These are phyloP conservation scores for Echeneis naucrates DNA, from an alignment of 2,797 vertebrate species.

Conservation along the genomic window DNA sequence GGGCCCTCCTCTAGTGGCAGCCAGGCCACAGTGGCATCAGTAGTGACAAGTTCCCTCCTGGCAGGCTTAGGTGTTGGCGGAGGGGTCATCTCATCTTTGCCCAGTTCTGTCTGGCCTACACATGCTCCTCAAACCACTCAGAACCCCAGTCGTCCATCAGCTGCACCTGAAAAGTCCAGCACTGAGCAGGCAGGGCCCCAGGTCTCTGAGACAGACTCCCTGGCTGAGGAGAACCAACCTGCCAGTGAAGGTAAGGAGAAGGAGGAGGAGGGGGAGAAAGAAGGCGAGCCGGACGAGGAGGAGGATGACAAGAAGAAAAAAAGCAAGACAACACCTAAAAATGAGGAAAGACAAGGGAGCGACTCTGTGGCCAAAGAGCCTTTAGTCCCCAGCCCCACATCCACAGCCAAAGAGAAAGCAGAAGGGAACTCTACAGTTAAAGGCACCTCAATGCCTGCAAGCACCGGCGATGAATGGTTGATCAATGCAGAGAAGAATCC, in stretches of 20 bases:
- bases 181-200: conserved; percentile 83
- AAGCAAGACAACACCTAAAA: conserved; percentile 79
- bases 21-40: conserved; percentile 95
- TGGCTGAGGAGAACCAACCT: conserved; percentile 78
- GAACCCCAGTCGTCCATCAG: conserved; percentile 80
- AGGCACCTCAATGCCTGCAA: conserved; percentile 45
- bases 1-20: conserved; percentile 96
- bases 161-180: conserved; percentile 79
- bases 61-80: conserved; percentile 95
- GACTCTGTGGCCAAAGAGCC: conserved; percentile 73
- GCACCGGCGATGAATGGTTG: conserved; percentile 49
- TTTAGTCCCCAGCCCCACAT: conserved; percentile 79
- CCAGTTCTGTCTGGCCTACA: conserved; percentile 94
- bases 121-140: conserved; percentile 81
- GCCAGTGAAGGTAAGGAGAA: conserved; percentile 82
- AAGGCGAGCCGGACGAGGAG: conserved; percentile 87
- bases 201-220: conserved; percentile 80
- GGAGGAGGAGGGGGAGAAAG: conserved; percentile 81
- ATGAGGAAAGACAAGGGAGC: conserved; percentile 65
- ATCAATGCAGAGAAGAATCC: conserved; percentile 37
- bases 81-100: conserved; percentile 94
- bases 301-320: conserved; percentile 88
- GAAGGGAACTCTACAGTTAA: conserved; percentile 49
- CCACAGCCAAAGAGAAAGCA: conserved; percentile 83
- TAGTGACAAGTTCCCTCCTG: conserved; percentile 97